These are phyloP conservation scores for Zygaena filipendulae DNA, from an alignment of 2,888 invertebrate genomes.

Conservation along the genomic window DNA sequence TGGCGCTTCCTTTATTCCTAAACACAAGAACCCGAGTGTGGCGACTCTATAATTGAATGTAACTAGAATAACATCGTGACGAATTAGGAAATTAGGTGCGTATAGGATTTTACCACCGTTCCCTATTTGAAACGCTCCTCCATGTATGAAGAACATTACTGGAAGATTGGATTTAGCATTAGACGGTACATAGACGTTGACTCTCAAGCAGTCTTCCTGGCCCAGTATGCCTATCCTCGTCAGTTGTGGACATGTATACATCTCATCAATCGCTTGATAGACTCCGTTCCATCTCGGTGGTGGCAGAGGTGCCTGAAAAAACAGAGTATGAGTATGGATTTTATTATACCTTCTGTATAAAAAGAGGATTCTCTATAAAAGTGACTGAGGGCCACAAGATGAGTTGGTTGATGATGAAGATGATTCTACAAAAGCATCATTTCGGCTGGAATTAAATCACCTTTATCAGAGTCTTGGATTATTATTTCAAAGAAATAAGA, in stretches of 20 bases:
- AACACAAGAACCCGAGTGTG: slow-evolving; percentile 46
- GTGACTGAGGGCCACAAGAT: too few species aligned
- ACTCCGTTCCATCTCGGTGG: slow-evolving; percentile 47
- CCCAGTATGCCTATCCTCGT: slow-evolving; percentile 28
- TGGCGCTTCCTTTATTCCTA: slow-evolving; percentile 49
- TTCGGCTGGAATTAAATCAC: too few species aligned
- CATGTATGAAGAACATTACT: slow-evolving; percentile 55
- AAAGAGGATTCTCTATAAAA: too few species aligned
- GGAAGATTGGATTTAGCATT: slow-evolving; percentile 27
- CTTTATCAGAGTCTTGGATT: too few species aligned
- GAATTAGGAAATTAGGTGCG: slow-evolving; percentile 44
- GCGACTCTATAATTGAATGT: slow-evolving; percentile 56
- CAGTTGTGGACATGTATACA: slow-evolving; percentile 38
- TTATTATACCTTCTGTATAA: too few species aligned
- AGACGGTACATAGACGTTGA: slow-evolving; percentile 46
- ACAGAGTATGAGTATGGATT: too few species aligned
- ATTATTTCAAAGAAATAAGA: too few species aligned
- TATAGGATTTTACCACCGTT: slow-evolving; percentile 46
- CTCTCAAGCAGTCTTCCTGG: slow-evolving; percentile 46
- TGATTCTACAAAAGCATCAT: too few species aligned
- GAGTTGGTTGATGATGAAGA: too few species aligned
- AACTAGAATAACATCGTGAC: slow-evolving; percentile 43
- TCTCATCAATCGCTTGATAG: slow-evolving; percentile 41
- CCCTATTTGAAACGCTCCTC: slow-evolving; percentile 47
- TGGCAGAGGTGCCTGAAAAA: slow-evolving; percentile 46